Base-by-base conservation (phyloP, 1,140 invertebrate species). In the Geopemphigus sp. region DNA sequence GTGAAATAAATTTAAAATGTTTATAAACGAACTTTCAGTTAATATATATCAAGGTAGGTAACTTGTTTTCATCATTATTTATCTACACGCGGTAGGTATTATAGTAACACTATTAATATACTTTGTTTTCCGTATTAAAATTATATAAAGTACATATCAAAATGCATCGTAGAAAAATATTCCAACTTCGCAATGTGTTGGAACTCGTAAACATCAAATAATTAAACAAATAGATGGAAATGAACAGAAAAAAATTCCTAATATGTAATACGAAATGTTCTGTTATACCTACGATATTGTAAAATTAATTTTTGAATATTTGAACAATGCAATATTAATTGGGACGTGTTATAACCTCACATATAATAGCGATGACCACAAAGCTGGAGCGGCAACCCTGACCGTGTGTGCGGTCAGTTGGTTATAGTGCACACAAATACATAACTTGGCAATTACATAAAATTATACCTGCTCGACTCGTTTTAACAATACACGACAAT, bases 291-390 rank as follows among this genome's bases (percentile, higher is more conserved):
- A 50, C 4, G 5, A 45, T 5, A 68, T 29, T 19, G 32, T 47
- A 45, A 76, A 57, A 59, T 76, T 76, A 59, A 57, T 74, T 74
- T 45, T 57, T 74, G 26, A 74, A 74, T 22, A 74, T 57, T 74
- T 57, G 14, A 57, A 39, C 32, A 59, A 22, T 22, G 29, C 32
- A 59, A 76, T 68, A n/a, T 66, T 59, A 76, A 76, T 76, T 76
- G 19, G 17, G 56, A 6, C n/a, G 24, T 24, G 54, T 56, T 59
- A 76, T 15, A 32, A 1, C 22, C 29, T n/a, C 19, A 57, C 22
- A 59, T 24, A 56, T 76, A 76, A 76, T 59, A 59, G 11, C 54
- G n/a, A 59, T 45, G 22, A 6, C 50, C 66, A 53, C 47, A 72
- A 72, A 72, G 47, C 68, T 24, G 17, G 29, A 8, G 12, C 32